Evolutionary conservation across 1,140 invertebrate genomes (phyloP).

Genomic region (Drosophila tristis): DNA sequence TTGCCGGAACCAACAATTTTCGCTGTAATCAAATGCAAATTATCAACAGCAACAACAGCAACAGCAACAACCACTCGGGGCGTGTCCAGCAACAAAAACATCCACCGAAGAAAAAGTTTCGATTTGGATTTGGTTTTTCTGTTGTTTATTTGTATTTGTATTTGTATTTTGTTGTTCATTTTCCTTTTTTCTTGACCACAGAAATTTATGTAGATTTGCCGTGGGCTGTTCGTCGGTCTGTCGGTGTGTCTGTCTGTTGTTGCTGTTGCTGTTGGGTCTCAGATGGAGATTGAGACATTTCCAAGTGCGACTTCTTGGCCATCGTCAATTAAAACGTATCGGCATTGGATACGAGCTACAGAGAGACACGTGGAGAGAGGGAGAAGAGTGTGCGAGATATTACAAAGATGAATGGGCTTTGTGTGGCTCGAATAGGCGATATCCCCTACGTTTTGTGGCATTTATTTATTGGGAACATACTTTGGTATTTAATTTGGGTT

Average conservation of each 20-base stretch:
- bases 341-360: background rate
- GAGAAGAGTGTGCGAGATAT: background rate
- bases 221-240: slow-evolving; percentile 48
- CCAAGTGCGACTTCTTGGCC: slow-evolving; percentile 78
- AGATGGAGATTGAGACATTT: slow-evolving; percentile 71
- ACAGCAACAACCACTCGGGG: slow-evolving; percentile 43
- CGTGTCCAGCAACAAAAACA: slow-evolving; percentile 46
- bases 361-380: background rate
- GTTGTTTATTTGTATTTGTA: slow-evolving; percentile 16
- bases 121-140: slow-evolving; percentile 14
- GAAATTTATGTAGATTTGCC: slow-evolving; percentile 76
- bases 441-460: background rate
- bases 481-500: background rate
- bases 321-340: slow-evolving; percentile 69
- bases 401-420: background rate
- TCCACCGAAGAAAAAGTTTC: slow-evolving; percentile 74
- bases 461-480: too few relatives aligned
- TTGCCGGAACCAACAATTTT: slow-evolving; percentile 72
- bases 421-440: background rate
- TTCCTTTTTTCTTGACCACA: slow-evolving; percentile 22
- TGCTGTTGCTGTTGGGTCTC: slow-evolving; percentile 11
- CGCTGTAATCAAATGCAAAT: slow-evolving; percentile 79
- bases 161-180: slow-evolving; percentile 29
- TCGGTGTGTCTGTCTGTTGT: background rate
- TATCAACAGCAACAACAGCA: slow-evolving; percentile 56